These are phyloP conservation scores for Iselma pallidipennis DNA, from an alignment of 2,888 invertebrate genomes.

Conservation along the genomic window DNA sequence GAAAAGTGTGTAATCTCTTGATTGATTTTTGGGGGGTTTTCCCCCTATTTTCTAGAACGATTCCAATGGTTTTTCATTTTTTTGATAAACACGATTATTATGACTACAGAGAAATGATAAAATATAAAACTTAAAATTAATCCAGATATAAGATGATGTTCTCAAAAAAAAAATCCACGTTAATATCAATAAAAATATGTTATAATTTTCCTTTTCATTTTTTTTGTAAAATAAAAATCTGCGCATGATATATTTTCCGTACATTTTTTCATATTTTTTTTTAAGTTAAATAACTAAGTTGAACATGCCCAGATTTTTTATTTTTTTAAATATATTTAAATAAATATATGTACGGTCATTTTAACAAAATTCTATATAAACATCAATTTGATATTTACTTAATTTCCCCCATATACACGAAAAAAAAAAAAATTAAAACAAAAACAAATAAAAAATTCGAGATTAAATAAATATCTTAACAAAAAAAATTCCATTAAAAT, in stretches of 20 bases:
- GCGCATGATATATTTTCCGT: conserved; percentile 38
- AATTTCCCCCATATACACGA: conserved; percentile 30
- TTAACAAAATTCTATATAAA: conserved; percentile 40
- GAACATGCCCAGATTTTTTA: conserved; percentile 46
- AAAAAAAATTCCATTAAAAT: conserved; percentile 14
- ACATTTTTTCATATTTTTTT: conserved; percentile 17
- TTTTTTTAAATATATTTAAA: not conserved
- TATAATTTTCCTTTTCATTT: not conserved
- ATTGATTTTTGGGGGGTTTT: no score
- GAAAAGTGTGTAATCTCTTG: not conserved
- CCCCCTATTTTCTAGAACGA: no score
- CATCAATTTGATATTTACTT: conserved; percentile 37
- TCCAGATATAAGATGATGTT: not conserved
- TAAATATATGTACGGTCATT: conserved; percentile 51
- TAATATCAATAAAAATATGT: conserved; percentile 23
- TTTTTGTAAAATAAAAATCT: conserved; percentile 30
- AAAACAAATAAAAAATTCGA: conserved; percentile 21
- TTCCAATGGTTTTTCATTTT: not conserved
- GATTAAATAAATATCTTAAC: conserved; percentile 43
- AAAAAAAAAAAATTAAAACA: conserved; percentile 25
- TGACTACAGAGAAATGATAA: not conserved
- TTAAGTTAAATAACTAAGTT: conserved; percentile 12
- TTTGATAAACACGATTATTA: not conserved
- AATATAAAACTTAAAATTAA: not conserved
- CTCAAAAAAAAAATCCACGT: not conserved